Evolutionary conservation across 2,888 invertebrate genomes (phyloP).

Genomic region (Zaprionus lineosus): DNA sequence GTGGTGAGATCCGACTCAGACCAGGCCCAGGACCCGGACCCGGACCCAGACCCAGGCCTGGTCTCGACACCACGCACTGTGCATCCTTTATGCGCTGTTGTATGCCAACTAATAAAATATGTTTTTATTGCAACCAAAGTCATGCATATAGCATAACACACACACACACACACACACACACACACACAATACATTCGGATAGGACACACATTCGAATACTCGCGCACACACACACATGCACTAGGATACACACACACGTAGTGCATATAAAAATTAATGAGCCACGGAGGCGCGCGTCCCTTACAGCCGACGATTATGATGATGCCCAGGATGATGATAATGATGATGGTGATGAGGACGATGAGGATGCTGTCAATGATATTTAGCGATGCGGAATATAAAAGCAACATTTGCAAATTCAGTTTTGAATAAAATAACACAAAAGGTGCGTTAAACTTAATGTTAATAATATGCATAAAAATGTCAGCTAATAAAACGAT

Average conservation of each 20-base stretch:
- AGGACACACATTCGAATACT: too few relatives aligned
- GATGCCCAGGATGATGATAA: neutral
- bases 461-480: constrained; percentile 78
- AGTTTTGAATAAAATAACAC: constrained; percentile 30
- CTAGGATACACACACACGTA: constrained; percentile 58
- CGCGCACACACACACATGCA: constrained; percentile 5
- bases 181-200: too few relatives aligned
- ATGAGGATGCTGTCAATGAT: constrained; percentile 20
- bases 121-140: constrained; percentile 67
- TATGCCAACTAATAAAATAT: constrained; percentile 79
- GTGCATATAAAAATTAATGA: constrained; percentile 80
- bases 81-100: constrained; percentile 57
- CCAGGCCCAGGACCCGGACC: constrained; percentile 2
- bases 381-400: constrained; percentile 19
- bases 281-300: constrained; percentile 76
- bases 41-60: neutral
- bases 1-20: constrained; percentile 44
- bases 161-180: constrained; percentile 20
- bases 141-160: constrained; percentile 38
- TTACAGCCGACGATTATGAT: constrained; percentile 13
- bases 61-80: constrained; percentile 2
- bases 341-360: constrained; percentile 20
- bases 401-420: constrained; percentile 34
- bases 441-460: constrained; percentile 54
- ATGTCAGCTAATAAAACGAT: constrained; percentile 72